Evolutionary conservation across 2,888 invertebrate genomes (phyloP), one percentile per base, ranked within the genome.

Genomic region (Drosophila ustulata): DNA sequence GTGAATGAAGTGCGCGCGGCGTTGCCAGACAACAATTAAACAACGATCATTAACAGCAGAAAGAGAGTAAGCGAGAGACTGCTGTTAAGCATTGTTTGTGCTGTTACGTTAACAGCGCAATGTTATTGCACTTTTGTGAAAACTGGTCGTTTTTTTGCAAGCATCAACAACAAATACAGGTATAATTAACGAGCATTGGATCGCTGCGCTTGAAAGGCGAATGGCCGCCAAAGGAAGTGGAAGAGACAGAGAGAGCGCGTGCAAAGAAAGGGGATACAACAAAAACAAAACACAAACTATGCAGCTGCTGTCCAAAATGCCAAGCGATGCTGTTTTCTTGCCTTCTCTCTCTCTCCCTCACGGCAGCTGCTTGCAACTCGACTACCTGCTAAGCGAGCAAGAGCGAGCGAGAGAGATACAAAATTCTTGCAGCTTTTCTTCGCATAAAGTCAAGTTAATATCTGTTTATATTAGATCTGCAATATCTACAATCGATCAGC

Each of bases 171-270:
- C 30, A 41, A 39, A 25, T 23, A 52, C 56, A 46, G 65, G 71
- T 66, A 65, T 25, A 52, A 46, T 45, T 66, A 39, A 45, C 61
- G 64, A 47, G 47, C 59, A 52, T 46, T 63, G 74, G 74, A 61
- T 66, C 62, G 53, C n/a, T 51, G 55, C 58, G 34, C 59, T 41
- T 34, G 8, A 2, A 18, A 41, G 75, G 69, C 45, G 61, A 73
- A 75, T 69, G 56, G 68, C 56, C 69, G n/a, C 34, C 43, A 50
- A 65, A 73, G 69, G 74, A 75, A 75, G 68, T 78, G 78, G 46
- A 50, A 63, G 25, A 57, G 8, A 57, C 18, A 55, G 25, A 57
- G 8, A 57, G 23, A 55, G 25, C 37, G 39, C 41, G 18, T 11
- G 30, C 23, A 47, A 69, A 37, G 25, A 50, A 43, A 45, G 41